Conservation (phyloP, 2,113 vertebrate genomes). For the Heteronetta atricapilla region DNA sequence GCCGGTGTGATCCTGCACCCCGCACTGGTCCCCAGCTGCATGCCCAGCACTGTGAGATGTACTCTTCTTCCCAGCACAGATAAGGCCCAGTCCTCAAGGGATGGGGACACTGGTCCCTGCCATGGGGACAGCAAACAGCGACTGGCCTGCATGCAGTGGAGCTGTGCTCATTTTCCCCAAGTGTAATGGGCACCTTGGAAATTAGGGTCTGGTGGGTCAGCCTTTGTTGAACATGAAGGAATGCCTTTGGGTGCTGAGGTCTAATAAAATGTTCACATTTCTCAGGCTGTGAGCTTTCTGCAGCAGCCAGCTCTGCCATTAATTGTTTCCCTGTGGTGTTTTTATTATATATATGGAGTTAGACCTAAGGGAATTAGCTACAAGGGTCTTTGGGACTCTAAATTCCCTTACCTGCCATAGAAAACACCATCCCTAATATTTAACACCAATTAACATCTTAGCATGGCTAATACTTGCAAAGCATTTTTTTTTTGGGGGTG, state of each 20-base stretch:
- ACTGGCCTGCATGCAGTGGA: background rate
- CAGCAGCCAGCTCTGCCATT: background rate
- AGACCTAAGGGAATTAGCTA: background rate
- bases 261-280: background rate
- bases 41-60: fast-evolving
- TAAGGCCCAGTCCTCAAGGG: background rate
- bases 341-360: background rate
- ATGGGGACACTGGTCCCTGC: background rate
- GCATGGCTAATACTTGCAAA: background rate
- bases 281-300: background rate
- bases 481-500: background rate
- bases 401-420: background rate
- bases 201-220: background rate
- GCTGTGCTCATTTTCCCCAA: background rate
- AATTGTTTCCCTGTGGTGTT: background rate
- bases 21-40: background rate
- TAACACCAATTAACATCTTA: background rate
- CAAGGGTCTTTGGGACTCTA: background rate
- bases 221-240: background rate
- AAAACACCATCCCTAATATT: background rate
- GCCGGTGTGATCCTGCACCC: background rate
- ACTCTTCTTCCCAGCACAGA: background rate
- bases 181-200: background rate
- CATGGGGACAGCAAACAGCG: background rate
- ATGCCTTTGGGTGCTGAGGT: background rate